Conservation (phyloP, 2,113 vertebrate species). For the Hydrolagus affinis region DNA sequence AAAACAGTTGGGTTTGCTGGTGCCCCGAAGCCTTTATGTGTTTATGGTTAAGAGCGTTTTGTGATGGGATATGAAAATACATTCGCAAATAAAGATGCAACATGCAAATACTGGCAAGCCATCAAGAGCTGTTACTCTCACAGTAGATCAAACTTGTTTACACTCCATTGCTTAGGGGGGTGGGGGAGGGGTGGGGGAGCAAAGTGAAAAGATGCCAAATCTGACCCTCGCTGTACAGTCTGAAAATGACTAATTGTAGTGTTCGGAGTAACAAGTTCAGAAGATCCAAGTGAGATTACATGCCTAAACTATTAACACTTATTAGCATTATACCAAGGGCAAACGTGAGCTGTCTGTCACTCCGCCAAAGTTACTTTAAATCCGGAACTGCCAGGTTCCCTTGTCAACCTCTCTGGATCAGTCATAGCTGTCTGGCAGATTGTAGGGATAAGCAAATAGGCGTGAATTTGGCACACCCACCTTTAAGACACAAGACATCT, state of each 20-base stretch:
- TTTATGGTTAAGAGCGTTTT: too few species aligned
- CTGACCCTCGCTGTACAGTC: conserved; percentile 13
- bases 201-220: background rate
- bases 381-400: background rate
- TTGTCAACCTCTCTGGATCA: conserved; percentile 26
- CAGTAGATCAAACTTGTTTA: background rate
- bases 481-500: background rate
- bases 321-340: conserved; percentile 11
- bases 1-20: too few species aligned
- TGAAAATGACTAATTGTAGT: conserved; percentile 19
- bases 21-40: too few species aligned
- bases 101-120: background rate
- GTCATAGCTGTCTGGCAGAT: conserved; percentile 11
- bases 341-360: conserved; percentile 16
- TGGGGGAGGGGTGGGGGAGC: too few species aligned
- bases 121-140: background rate
- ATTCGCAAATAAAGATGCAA: background rate
- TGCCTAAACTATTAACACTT: conserved; percentile 27
- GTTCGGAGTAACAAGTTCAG: background rate
- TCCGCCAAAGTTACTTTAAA: conserved; percentile 9
- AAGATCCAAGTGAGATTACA: background rate
- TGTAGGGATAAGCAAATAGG: background rate
- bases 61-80: background rate
- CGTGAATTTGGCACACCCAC: conserved; percentile 1
- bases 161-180: background rate